Conservation (phyloP, 2,888 invertebrate genomes). For the Drosophila recens region DNA sequence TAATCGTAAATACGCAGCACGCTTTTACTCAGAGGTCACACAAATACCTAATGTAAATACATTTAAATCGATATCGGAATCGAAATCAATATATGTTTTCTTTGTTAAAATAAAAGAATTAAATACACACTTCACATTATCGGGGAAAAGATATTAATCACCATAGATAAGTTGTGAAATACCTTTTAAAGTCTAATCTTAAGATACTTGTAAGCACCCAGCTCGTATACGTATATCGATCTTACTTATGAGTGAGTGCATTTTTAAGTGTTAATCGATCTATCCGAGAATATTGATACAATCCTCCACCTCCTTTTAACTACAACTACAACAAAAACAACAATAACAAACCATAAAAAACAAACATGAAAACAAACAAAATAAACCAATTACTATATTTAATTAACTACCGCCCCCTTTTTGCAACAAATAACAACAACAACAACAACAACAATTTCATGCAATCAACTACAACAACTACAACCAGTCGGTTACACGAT, state of each 20-base stretch:
- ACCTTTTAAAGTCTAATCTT: constrained; percentile 38
- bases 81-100: constrained; percentile 18
- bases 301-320: constrained; percentile 31
- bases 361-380: constrained; percentile 36
- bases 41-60: constrained; percentile 50
- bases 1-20: constrained; percentile 58
- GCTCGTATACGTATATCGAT: not conserved
- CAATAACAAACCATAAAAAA: constrained; percentile 20
- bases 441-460: constrained; percentile 46
- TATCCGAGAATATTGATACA: constrained; percentile 31
- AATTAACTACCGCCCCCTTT: constrained; percentile 78
- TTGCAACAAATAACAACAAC: constrained; percentile 67
- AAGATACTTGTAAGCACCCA: constrained; percentile 51
- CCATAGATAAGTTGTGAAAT: constrained; percentile 24
- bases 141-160: constrained; percentile 30
- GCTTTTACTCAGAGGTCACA: constrained; percentile 57
- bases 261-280: constrained; percentile 33
- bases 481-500: constrained; percentile 96
- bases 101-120: constrained; percentile 48
- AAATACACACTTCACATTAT: constrained; percentile 37
- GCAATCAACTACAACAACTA: constrained; percentile 60
- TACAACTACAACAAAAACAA: constrained; percentile 37
- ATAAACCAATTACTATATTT: constrained; percentile 65
- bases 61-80: constrained; percentile 11
- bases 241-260: constrained; percentile 9